These are phyloP conservation scores for Colletes collaris DNA, from an alignment of 2,888 invertebrate genomes.

Conservation along the genomic window DNA sequence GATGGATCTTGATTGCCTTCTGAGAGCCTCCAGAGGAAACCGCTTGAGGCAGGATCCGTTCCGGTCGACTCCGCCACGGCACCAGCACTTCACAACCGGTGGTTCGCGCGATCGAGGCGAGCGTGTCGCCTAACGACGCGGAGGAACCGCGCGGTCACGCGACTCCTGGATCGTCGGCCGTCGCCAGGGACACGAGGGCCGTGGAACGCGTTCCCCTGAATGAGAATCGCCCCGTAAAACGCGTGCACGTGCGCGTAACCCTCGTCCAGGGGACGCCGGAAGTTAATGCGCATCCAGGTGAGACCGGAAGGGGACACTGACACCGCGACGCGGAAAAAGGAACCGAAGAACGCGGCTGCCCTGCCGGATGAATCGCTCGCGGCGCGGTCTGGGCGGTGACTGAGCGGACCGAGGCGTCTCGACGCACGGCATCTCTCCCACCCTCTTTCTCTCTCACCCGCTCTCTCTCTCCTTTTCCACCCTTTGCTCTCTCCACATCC, in stretches of 20 bases:
- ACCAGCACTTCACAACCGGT: conserved; percentile 32
- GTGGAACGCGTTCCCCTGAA: background rate
- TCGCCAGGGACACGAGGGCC: background rate
- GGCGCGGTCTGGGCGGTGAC: conserved; percentile 79
- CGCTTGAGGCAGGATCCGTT: conserved; percentile 83
- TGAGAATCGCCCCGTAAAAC: background rate
- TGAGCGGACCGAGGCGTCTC: conserved; percentile 77
- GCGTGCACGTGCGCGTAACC: conserved; percentile 14
- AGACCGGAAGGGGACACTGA: background rate
- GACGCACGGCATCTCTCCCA: conserved; percentile 75
- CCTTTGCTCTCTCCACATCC: conserved; percentile 24
- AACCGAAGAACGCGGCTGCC: conserved; percentile 11
- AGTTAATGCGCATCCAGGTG: no score
- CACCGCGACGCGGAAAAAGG: conserved; percentile 10
- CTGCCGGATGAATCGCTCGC: conserved; percentile 77
- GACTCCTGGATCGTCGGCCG: conserved; percentile 18
- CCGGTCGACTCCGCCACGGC: conserved; percentile 83
- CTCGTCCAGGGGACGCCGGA: background rate
- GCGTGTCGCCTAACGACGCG: background rate
- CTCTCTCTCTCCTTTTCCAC: conserved; percentile 4
- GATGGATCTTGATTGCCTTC: conserved; percentile 93
- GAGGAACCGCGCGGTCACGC: conserved; percentile 14
- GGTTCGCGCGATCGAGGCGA: conserved; percentile 37
- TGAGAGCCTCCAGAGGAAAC: conserved; percentile 90
- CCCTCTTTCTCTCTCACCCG: conserved; percentile 27